Percentiles rank a stretch among this genome's conserved stretches.
These are phyloP conservation scores for Drosophila baimaii DNA, from an alignment of 1,140 invertebrate genomes.

Conservation along the genomic window DNA sequence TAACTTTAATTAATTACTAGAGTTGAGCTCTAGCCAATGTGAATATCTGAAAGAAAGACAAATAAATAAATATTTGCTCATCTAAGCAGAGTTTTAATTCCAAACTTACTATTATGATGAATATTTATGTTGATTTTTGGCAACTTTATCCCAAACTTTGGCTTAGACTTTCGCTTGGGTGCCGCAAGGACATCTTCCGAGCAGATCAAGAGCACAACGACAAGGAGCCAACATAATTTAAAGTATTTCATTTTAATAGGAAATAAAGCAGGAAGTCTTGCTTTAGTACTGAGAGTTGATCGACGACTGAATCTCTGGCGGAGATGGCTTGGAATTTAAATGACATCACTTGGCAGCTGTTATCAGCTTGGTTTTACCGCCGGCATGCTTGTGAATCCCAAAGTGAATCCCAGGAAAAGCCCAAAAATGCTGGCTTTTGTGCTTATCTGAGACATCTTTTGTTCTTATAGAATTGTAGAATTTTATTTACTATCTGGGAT, in stretches of 20 bases:
- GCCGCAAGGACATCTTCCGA: conserved; percentile 34
- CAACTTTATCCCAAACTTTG: conserved; percentile 22
- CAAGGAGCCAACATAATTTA: conserved; percentile 42
- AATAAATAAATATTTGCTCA: neutral
- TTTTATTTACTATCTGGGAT: neutral
- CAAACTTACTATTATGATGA: conserved; percentile 70
- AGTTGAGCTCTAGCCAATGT: conserved; percentile 46
- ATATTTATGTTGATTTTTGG: conserved; percentile 69
- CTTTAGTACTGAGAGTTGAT: neutral
- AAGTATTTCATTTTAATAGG: conserved; percentile 62
- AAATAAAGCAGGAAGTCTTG: neutral
- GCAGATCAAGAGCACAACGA: conserved; percentile 32
- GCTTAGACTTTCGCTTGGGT: conserved; percentile 43
- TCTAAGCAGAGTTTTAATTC: neutral
- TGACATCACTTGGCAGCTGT: conserved; percentile 34
- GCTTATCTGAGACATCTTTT: neutral
- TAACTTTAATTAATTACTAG: neutral
- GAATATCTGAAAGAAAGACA: conserved; percentile 52
- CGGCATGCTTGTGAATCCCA: neutral
- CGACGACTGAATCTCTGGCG: conserved; percentile 9
- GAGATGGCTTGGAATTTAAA: neutral
- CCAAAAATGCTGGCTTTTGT: neutral
- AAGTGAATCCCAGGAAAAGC: neutral
- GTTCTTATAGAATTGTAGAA: neutral
- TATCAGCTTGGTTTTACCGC: neutral